phyloP scores from a whole-genome alignment of 1,140 invertebrate species.

The Drosophila ohnishii region DNA sequence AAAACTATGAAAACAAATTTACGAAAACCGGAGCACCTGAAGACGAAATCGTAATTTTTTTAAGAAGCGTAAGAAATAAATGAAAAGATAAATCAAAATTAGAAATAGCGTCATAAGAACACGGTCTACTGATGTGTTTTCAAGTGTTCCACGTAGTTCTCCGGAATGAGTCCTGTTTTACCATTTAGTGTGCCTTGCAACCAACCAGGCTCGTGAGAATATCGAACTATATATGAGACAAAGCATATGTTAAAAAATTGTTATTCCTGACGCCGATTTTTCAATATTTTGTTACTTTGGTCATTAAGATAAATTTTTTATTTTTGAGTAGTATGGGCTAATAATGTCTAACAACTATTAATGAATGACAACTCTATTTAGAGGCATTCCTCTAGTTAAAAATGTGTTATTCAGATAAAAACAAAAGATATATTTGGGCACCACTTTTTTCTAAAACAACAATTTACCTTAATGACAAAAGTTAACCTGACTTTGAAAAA shows the following conservation, averaged over 20 bases:
- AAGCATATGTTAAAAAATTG: background rate
- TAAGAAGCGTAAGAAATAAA: background rate
- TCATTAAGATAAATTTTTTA: background rate
- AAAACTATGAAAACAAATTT: background rate
- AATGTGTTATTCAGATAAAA: background rate
- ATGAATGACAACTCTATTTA: background rate
- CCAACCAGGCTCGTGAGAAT: constrained; percentile 97
- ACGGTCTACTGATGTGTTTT: constrained; percentile 75
- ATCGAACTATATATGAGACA: constrained; percentile 88
- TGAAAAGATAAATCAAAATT: constrained; percentile 5
- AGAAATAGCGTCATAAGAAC: constrained; percentile 9
- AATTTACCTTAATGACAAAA: background rate
- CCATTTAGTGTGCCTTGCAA: constrained; percentile 97
- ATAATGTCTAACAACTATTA: too few relatives aligned
- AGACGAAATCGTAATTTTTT: background rate
- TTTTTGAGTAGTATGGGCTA: background rate
- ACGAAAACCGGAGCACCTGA: background rate
- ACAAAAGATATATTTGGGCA: background rate
- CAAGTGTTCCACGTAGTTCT: constrained; percentile 95
- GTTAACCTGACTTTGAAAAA: background rate
- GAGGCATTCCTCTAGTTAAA: background rate
- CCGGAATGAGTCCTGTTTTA: constrained; percentile 96
- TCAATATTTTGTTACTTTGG: background rate
- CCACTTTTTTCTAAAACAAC: background rate
- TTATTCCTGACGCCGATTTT: background rate